Evolutionary conservation across 2,888 invertebrate genomes (phyloP), one percentile per base, ranked within the genome.

Genomic region (Dione juno): DNA sequence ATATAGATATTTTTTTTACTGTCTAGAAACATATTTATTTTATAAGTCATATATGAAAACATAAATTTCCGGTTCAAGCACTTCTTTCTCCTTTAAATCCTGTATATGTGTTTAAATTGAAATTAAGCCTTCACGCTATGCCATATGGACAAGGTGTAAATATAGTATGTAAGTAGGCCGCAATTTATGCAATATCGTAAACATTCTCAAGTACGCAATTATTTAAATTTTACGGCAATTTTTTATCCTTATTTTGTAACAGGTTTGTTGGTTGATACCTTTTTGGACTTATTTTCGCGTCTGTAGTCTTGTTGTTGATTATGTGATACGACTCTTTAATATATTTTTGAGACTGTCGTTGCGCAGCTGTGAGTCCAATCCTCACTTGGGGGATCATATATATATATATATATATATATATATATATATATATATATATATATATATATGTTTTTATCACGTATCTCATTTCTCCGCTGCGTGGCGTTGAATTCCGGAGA

Each of bases 171-270:
- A 70, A 67, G 53, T 66, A 53, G 48, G 61, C 61, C 61, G 48
- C 48, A 53, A 21, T 63, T 69, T 63, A 66, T 67, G 61, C 63
- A 70, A 67, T 63, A 40, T 67, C 67, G 70, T 67, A 72, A 72
- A 72, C 58, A 70, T 48, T 57, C 37, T 43, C 67, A 59, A 53
- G 63, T 64, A 59, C 70, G 61, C 48, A 70, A 68, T 70, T 70
- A 73, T 70, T 70, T 61, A 61, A 67, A 54, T 68, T 68, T 67
- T 53, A 67, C 48, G 57, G 41, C 43, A 68, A 65, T 67, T 58
- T 67, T 67, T 66, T 54, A 40, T 61, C 65, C 54, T 35, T 64
- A 67, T 70, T 67, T 61, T 16, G 53, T 16, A 70, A 70, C 70
- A 65, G 50, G 70, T 73, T 48, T 21, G 28, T 16, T n/a, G 45